phyloP scores from a whole-genome alignment of 2,797 vertebrate species.

The Nasua narica region DNA sequence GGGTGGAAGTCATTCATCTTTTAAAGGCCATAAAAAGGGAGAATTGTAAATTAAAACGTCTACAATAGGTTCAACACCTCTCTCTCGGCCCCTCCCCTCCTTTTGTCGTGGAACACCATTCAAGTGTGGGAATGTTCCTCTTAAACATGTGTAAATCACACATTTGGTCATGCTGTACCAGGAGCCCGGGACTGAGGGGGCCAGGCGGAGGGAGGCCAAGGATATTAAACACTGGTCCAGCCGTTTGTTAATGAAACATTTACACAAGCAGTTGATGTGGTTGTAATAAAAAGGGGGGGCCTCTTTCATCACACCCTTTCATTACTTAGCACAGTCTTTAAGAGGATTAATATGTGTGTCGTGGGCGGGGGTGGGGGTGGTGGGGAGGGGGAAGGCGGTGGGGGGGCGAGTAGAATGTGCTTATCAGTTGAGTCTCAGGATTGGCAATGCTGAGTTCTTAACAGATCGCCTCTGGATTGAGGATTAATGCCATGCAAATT shows the following conservation, averaged over 20 bases:
- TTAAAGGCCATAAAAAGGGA: constrained; percentile 62
- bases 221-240: constrained; percentile 75
- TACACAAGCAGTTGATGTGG: constrained; percentile 85
- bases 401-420: constrained; percentile 72
- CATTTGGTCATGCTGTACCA: constrained; percentile 49
- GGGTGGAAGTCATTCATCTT: constrained; percentile 72
- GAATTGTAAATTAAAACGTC: constrained; percentile 78
- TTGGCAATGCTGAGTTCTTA: constrained; percentile 81
- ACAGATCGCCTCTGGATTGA: constrained; percentile 83
- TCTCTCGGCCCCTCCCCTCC: constrained; percentile 44
- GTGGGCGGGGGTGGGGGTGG: not conserved
- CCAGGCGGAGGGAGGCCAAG: constrained; percentile 29
- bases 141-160: constrained; percentile 80
- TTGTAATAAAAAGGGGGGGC: constrained; percentile 79
- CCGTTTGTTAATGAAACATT: constrained; percentile 86
- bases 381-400: not conserved
- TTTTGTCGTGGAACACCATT: constrained; percentile 59
- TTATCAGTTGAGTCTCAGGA: constrained; percentile 84
- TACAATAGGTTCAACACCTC: constrained; percentile 62
- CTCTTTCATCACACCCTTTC: constrained; percentile 82
- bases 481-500: constrained; percentile 73
- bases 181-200: not conserved
- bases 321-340: constrained; percentile 83
- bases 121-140: constrained; percentile 80
- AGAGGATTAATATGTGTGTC: constrained; percentile 80